Percentiles rank a stretch among this genome's conserved stretches.
These are phyloP conservation scores for Tridacna crocea DNA, from an alignment of 2,888 invertebrate species.

Conservation along the genomic window DNA sequence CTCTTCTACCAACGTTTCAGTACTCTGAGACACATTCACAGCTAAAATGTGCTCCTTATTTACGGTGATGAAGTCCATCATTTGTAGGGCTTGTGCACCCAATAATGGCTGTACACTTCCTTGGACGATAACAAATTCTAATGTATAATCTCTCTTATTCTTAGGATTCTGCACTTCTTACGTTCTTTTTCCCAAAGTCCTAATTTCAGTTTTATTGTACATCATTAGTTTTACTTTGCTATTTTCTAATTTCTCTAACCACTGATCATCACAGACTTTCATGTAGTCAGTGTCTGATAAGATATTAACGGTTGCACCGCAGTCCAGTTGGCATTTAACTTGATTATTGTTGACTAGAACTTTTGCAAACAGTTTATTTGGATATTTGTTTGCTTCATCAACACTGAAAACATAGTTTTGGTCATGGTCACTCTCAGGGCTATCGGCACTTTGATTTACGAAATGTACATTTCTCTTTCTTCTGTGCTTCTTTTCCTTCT, in stretches of 20 bases:
- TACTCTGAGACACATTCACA: background rate
- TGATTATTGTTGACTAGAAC: constrained; percentile 16
- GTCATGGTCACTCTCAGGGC: background rate
- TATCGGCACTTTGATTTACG: background rate
- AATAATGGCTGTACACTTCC: constrained; percentile 26
- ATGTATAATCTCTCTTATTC: constrained; percentile 36
- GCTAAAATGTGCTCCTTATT: constrained; percentile 30
- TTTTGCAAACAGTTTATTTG: constrained; percentile 31
- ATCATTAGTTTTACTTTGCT: constrained; percentile 33
- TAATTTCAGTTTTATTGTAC: constrained; percentile 44
- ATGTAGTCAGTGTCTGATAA: constrained; percentile 34
- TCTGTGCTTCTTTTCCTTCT: background rate
- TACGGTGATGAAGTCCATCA: constrained; percentile 47
- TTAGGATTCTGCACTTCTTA: constrained; percentile 35
- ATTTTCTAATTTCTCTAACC: constrained; percentile 13
- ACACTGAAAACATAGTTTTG: background rate
- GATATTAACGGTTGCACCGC: constrained; percentile 43
- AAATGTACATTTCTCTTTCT: background rate
- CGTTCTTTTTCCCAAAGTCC: constrained; percentile 30
- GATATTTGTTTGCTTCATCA: background rate
- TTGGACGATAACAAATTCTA: constrained; percentile 37
- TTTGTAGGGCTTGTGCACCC: constrained; percentile 35
- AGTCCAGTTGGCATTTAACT: constrained; percentile 39
- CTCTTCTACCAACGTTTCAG: background rate
- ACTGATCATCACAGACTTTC: constrained; percentile 26